These are phyloP conservation scores for Hydra vulgaris DNA, from an alignment of 30 jellyfish, hydroid and myxozoan genomes.

Conservation along the genomic window DNA sequence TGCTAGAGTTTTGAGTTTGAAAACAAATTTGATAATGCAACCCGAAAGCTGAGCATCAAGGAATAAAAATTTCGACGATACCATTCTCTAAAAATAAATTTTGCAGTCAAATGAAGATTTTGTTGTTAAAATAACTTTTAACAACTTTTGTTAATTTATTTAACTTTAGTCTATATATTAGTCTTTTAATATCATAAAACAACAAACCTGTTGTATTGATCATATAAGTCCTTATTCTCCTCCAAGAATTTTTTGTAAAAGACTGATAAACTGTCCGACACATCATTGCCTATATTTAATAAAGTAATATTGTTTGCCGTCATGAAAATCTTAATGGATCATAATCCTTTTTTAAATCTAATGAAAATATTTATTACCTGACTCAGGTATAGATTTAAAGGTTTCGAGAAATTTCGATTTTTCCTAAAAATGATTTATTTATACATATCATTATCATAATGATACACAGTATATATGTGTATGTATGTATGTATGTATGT, in stretches of 20 bases:
- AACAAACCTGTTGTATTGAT: constrained; percentile 50
- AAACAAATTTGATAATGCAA: constrained; percentile 7
- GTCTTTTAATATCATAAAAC: background rate
- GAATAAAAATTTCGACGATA: constrained; percentile 44
- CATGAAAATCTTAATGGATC: no score
- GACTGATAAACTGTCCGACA: constrained; percentile 60
- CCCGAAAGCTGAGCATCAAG: constrained; percentile 27
- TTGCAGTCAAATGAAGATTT: background rate
- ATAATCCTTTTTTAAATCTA: background rate
- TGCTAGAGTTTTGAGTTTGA: no score
- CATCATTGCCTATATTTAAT: constrained; percentile 31
- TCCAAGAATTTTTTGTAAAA: constrained; percentile 71
- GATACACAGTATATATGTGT: no score
- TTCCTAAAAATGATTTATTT: background rate
- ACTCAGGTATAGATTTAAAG: background rate
- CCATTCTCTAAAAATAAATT: constrained; percentile 48
- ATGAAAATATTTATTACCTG: constrained; percentile 19
- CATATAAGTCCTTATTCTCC: constrained; percentile 35
- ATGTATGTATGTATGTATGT: no score
- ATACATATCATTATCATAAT: background rate
- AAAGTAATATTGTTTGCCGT: background rate
- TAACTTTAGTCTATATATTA: no score
- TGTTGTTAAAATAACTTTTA: no score
- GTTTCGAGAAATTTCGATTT: constrained; percentile 10
- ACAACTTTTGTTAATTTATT: no score